phyloP scores from a whole-genome alignment of 2,113 vertebrate species.

The Oncorhynchus kisutch region DNA sequence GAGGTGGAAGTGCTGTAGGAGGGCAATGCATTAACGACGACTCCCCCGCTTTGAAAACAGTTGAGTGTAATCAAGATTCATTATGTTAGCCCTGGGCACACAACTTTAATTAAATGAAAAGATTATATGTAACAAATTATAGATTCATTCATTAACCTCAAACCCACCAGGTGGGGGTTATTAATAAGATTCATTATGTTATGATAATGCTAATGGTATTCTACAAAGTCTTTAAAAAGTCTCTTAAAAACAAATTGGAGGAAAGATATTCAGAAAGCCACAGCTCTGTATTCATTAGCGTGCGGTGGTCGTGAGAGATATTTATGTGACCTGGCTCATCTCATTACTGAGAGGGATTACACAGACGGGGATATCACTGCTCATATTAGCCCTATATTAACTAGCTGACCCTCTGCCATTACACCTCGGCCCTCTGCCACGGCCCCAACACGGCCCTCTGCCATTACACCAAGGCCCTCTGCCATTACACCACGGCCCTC shows the following conservation, averaged over 20 bases:
- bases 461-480: too few relatives aligned
- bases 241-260: not conserved
- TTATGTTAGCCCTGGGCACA: constrained; percentile 4
- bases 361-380: not conserved
- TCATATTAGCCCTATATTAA: not conserved
- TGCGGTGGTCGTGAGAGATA: not conserved
- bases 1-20: not conserved
- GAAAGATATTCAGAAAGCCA: not conserved
- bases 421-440: too few relatives aligned
- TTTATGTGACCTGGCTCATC: not conserved
- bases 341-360: not conserved
- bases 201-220: not conserved
- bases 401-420: not conserved
- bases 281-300: not conserved
- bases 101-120: constrained; percentile 28
- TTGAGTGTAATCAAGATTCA: constrained; percentile 14
- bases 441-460: too few relatives aligned
- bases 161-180: constrained; percentile 7
- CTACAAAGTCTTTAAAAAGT: constrained; percentile 16
- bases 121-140: constrained; percentile 28
- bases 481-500: too few relatives aligned
- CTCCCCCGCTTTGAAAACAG: constrained; percentile 1
- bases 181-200: constrained; percentile 21
- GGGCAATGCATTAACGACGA: not conserved
- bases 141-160: constrained; percentile 21